Conservation (phyloP, 1,140 invertebrate genomes). For the Probaryconus sp. region DNA sequence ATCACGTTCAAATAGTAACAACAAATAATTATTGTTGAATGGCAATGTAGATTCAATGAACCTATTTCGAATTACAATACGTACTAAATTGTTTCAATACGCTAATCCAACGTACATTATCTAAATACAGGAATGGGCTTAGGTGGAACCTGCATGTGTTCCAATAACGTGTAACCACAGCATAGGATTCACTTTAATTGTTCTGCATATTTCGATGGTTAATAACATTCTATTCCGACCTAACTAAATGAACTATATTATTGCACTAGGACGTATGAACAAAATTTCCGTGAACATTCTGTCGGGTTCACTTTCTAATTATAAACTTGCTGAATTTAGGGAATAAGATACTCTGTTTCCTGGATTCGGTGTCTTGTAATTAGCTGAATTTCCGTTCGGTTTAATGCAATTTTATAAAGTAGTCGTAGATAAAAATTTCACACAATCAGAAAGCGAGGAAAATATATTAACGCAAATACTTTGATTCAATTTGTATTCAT, state of each 20-base stretch:
- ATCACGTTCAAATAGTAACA: conserved; percentile 31
- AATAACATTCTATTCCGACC: background rate
- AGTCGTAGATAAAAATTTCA: no score
- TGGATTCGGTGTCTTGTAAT: no score
- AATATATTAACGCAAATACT: no score
- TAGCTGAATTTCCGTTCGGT: no score
- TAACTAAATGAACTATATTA: background rate
- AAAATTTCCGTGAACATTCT: no score
- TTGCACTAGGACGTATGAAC: background rate
- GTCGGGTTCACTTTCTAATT: no score
- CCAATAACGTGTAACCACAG: conserved; percentile 20
- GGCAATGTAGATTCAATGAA: conserved; percentile 38
- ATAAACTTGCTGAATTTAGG: no score
- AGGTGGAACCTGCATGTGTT: conserved; percentile 17
- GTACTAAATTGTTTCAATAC: conserved; percentile 26
- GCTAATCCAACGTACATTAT: conserved; percentile 24
- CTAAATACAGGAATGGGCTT: conserved; percentile 41
- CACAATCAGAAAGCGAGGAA: no score
- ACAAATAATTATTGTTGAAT: conserved; percentile 41
- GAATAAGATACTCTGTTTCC: no score
- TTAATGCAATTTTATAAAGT: background rate
- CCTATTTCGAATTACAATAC: conserved; percentile 40
- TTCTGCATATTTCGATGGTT: background rate
- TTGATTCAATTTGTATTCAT: conserved; percentile 50
- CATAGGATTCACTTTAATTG: background rate